Percentiles rank a stretch among this genome's conserved stretches.
These are phyloP conservation scores for Sus scrofa DNA, from an alignment of 2,113 vertebrate genomes.

Conservation along the genomic window T2T-Sscrofa CM000819.6:14730001-14730500, in stretches of 20 bases:
- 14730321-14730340: background rate
- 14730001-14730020: background rate
- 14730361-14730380: background rate
- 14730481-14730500: background rate
- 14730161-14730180: background rate
- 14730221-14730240: background rate
- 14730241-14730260: background rate
- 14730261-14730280: background rate
- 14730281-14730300: too few species aligned
- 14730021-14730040: background rate
- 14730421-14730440: background rate
- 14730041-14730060: background rate
- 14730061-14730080: background rate
- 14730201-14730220: background rate
- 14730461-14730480: background rate
- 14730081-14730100: background rate
- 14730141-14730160: slow-evolving; percentile 1
- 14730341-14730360: background rate
- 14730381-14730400: background rate
- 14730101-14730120: background rate
- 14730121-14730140: background rate
- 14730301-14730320: background rate
- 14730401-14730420: background rate
- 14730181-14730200: background rate
- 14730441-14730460: background rate